These are phyloP conservation scores for Hiodon tergisus DNA, from an alignment of 2,113 vertebrate genomes.

Conservation along the genomic window DNA sequence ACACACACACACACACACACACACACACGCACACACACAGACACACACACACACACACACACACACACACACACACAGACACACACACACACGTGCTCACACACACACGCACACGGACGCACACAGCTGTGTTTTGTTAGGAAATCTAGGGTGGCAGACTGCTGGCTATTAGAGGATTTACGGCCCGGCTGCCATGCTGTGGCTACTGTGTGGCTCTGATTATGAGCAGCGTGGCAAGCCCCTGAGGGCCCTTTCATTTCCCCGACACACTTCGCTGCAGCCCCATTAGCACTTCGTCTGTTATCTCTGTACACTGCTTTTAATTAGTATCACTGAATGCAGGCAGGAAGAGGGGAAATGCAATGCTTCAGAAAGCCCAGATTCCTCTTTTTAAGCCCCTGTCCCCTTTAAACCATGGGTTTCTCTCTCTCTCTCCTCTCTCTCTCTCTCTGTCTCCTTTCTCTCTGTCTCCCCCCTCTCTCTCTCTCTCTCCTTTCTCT, in stretches of 20 bases:
- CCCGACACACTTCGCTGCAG: constrained; percentile 65
- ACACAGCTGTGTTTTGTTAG: constrained; percentile 22
- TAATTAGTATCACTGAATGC: constrained; percentile 68
- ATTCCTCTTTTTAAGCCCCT: constrained; percentile 37
- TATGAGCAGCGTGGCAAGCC: constrained; percentile 51
- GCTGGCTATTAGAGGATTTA: constrained; percentile 58
- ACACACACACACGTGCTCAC: too few species aligned
- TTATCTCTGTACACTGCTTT: constrained; percentile 61
- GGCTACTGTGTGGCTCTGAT: constrained; percentile 47
- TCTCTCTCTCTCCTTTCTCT: too few species aligned
- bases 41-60: too few species aligned
- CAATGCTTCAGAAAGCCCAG: constrained; percentile 40
- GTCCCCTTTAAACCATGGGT: constrained; percentile 24
- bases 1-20: too few species aligned
- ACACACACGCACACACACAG: too few species aligned
- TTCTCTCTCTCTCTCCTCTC: too few species aligned
- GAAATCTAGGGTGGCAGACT: constrained; percentile 22
- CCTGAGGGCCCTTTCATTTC: constrained; percentile 63
- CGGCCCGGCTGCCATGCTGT: constrained; percentile 28
- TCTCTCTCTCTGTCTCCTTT: too few species aligned
- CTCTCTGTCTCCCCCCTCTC: too few species aligned
- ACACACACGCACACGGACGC: too few species aligned
- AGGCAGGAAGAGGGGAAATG: constrained; percentile 36
- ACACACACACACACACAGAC: too few species aligned
- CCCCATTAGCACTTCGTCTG: constrained; percentile 72